A percentile compares a stretch with the other conserved stretches of the same genome.
phyloP scores from a whole-genome alignment of 2,797 vertebrate genomes.

The Chaetodon trifasciatus region DNA sequence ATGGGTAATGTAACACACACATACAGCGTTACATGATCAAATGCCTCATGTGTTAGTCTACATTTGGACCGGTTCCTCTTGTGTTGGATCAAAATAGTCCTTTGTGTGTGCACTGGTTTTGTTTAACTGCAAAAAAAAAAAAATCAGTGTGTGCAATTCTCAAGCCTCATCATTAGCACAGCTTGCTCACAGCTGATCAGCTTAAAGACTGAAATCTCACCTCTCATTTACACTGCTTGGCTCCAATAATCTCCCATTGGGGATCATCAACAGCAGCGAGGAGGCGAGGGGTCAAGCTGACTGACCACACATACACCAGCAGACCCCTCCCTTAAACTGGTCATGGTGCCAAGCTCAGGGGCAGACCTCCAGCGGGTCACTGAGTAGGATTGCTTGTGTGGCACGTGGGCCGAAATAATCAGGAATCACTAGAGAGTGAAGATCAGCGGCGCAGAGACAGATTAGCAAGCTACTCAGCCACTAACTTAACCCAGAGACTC shows the following conservation, averaged over 20 bases:
- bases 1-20: conserved; percentile 70
- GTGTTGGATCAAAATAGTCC: conserved; percentile 21
- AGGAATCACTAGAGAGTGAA: conserved; percentile 66
- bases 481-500: conserved; percentile 63
- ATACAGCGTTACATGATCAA: conserved; percentile 51
- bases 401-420: conserved; percentile 66
- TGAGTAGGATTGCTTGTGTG: conserved; percentile 4
- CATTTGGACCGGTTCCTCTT: conserved; percentile 40
- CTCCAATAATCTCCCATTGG: conserved; percentile 26
- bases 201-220: conserved; percentile 43
- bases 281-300: conserved; percentile 32
- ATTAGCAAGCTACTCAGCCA: conserved; percentile 71
- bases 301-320: conserved; percentile 17
- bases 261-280: not conserved
- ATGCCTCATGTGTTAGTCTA: conserved; percentile 34
- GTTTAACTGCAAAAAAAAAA: not conserved
- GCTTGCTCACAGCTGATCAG: conserved; percentile 40
- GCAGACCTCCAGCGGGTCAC: conserved; percentile 18
- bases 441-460: conserved; percentile 65
- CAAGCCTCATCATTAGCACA: conserved; percentile 22
- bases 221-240: conserved; percentile 4
- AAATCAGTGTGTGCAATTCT: not conserved
- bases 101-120: conserved; percentile 22
- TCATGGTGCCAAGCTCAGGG: conserved; percentile 18
- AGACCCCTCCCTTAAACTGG: conserved; percentile 13